Base-by-base conservation (phyloP, 1,140 invertebrate genomes). In the Drosophila grimshawi region DNA sequence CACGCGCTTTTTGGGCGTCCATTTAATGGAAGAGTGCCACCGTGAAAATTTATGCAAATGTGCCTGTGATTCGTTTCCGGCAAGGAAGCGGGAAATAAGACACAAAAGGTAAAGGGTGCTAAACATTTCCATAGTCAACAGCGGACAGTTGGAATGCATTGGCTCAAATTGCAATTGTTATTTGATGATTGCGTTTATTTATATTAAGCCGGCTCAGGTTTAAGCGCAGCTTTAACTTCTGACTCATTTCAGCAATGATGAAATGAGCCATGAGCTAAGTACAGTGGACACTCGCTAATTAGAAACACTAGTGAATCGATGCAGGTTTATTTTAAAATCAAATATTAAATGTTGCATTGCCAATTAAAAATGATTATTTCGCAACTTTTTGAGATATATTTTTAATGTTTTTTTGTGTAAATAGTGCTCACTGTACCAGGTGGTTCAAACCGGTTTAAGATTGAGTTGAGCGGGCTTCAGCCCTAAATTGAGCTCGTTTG, bases 1-100 rank as follows among this genome's bases (percentile, higher is more conserved):
- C 80, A 83, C 77, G 83, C 85, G 82, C 80, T 61, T n/a, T 60
- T 65, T 55, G 2, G 59, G 62, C 76, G 53, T 78, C 55, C 49
- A 69, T 48, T 69, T 75, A 66, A 37, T 27, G 4, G 5, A 35
- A 65, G 30, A 59, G 39, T 43, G 39, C 39, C 39, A 41, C 48
- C 10, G 49, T 33, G n/a, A 27, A 55, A 60, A 64, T 63, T 27
- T 75, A 76, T 76, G 67, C 67, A 71, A 76, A 71, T 64, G 63
- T 19, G 19, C 2, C 35, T 57, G n/a, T 39, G 35, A 32, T 30
- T 35, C 33, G 35, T 49, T 76, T 76, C 73, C 73, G 73, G 60
- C 48, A 71, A 59, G 66, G 66, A 75, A 75, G 55, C 61, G 73
- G 71, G 51, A 74, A 74, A 67, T 71, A 55, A 57, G 27, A 70